A percentile compares a stretch with the other conserved stretches of the same genome.
Evolutionary conservation across 2,888 invertebrate species (phyloP).

Genomic region (Zaprionus bogoriensis): DNA sequence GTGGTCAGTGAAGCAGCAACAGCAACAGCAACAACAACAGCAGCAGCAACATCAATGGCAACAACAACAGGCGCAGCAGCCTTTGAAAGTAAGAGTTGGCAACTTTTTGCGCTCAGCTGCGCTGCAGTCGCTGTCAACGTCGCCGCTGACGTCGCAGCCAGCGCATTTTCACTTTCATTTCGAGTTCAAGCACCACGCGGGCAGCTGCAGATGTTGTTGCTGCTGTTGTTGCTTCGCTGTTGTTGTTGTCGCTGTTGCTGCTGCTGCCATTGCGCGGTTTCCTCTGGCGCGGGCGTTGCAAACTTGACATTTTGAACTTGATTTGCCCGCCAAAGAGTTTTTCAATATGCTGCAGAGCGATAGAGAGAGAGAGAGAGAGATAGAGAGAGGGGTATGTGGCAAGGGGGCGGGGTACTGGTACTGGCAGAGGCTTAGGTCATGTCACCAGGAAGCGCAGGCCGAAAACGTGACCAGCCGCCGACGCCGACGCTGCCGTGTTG

Average conservation of each 20-base stretch:
- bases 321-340: conserved; percentile 22
- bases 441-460: conserved; percentile 45
- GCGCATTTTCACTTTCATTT: conserved; percentile 80
- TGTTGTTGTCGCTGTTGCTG: conserved; percentile 13
- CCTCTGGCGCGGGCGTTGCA: conserved; percentile 49
- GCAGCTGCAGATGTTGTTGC: conserved; percentile 29
- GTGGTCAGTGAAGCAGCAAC: conserved; percentile 48
- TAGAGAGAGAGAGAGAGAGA: background rate
- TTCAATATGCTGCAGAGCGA: background rate
- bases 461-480: conserved; percentile 60
- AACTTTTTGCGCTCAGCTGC: conserved; percentile 59
- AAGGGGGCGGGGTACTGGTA: background rate
- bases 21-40: conserved; percentile 4
- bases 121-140: conserved; percentile 24
- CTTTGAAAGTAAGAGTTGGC: conserved; percentile 73
- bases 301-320: conserved; percentile 78
- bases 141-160: conserved; percentile 28
- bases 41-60: conserved; percentile 24
- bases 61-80: conserved; percentile 32
- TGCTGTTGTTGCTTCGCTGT: conserved; percentile 25
- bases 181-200: conserved; percentile 76
- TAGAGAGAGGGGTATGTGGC: background rate
- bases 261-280: conserved; percentile 31
- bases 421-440: conserved; percentile 4
- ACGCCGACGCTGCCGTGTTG: background rate